Evolutionary conservation across 1,140 invertebrate species (phyloP).

Genomic region (Whitmania pigra): DNA sequence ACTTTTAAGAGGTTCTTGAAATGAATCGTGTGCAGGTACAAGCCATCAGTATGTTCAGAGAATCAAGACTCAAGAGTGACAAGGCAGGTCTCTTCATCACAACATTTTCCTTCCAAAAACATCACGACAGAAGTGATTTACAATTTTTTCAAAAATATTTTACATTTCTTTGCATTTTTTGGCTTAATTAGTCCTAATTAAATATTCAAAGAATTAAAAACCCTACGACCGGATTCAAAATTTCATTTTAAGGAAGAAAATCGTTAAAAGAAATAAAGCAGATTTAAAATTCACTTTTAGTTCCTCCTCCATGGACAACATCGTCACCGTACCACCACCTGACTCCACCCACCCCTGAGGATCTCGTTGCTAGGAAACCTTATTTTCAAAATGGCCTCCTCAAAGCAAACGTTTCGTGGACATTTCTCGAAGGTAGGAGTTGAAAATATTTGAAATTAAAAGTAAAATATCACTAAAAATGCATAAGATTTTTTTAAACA

Average conservation of each 20-base stretch:
- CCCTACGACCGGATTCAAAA: not conserved
- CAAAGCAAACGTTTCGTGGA: conserved; percentile 24
- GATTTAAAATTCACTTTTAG: not conserved
- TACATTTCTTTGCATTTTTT: too few species aligned
- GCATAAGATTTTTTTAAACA: too few species aligned
- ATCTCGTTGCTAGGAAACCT: conserved; percentile 3
- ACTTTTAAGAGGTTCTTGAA: not conserved
- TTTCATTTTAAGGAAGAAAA: not conserved
- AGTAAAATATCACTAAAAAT: too few species aligned
- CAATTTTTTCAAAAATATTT: not conserved
- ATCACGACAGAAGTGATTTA: not conserved
- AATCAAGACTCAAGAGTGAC: conserved; percentile 22
- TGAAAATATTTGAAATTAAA: too few species aligned
- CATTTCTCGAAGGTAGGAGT: not conserved
- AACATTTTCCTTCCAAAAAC: conserved; percentile 10
- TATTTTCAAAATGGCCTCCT: conserved; percentile 25
- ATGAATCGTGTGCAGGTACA: conserved; percentile 16
- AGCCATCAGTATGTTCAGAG: conserved; percentile 23
- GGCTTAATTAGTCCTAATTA: not conserved
- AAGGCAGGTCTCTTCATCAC: conserved; percentile 16
- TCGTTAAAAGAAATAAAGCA: not conserved
- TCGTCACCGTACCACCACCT: not conserved
- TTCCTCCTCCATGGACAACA: not conserved
- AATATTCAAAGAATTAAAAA: not conserved
- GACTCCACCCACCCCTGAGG: conserved; percentile 15